phyloP scores from a whole-genome alignment of 1,140 invertebrate genomes.

The Neodiprion pinetum region DNA sequence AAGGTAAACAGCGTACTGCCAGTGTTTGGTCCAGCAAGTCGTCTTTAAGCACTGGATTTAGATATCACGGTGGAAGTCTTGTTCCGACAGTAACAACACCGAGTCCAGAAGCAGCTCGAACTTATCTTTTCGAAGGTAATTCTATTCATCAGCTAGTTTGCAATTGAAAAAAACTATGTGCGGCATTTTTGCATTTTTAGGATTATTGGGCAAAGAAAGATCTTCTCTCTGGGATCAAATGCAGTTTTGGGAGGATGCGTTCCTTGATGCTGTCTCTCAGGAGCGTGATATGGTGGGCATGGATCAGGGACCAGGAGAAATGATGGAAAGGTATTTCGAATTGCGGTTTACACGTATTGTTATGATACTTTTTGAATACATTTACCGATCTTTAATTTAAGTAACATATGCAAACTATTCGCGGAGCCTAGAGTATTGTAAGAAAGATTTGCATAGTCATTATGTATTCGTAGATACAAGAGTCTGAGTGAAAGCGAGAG shows the following conservation, averaged over 20 bases:
- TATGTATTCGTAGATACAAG: constrained; percentile 73
- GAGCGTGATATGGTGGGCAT: constrained; percentile 99
- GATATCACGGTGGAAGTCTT: constrained; percentile 88
- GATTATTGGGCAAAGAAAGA: constrained; percentile 73
- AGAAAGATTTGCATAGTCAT: too few relatives aligned
- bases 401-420: not conserved
- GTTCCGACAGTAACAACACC: constrained; percentile 83
- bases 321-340: constrained; percentile 89
- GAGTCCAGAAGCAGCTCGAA: constrained; percentile 84
- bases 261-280: constrained; percentile 97
- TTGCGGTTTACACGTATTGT: not conserved
- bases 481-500: constrained; percentile 92
- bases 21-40: constrained; percentile 95
- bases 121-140: constrained; percentile 90
- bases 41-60: constrained; percentile 84
- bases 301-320: constrained; percentile 98
- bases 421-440: not conserved
- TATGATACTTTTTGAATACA: not conserved
- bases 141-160: constrained; percentile 13
- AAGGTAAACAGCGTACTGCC: constrained; percentile 78
- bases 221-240: constrained; percentile 98
- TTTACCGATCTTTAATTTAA: not conserved
- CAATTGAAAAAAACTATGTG: constrained; percentile 17
- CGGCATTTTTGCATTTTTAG: constrained; percentile 26
- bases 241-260: constrained; percentile 99